Evolutionary conservation across 30 jellyfish, hydroid and myxozoan species (phyloP), one percentile per base, ranked within the genome.

Genomic region (Aurelia sp.): DNA sequence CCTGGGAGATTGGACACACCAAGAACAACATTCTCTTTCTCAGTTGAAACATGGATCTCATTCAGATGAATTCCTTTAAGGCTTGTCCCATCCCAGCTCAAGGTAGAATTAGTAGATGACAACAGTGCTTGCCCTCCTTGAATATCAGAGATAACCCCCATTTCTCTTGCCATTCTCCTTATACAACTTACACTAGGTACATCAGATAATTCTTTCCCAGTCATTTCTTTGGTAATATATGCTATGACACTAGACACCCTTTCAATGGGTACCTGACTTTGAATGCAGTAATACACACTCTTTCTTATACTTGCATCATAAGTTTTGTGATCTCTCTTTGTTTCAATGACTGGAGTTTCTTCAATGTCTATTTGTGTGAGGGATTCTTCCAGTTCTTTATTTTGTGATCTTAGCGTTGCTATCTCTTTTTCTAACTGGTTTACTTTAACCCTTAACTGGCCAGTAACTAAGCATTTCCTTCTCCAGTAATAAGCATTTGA

Each of bases 271-370:
- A 71, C 82, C 30, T 71, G 82, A 41, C 61, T 62, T 61, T 57
- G 83, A 21, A 78, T 12, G 87, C 89, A 78, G 35, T 22, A 16
- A 78, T 78, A 78, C n/a, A 78, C 59, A 72, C 89, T 57, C 51
- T 78, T 78, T 27, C 89, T 41, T 21, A 19, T 78, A 13, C n/a
- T 31, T 71, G 63, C 19, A 41, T 41, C 21, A 71, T 33, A 71
- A 15, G 82, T 71, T 71, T 71, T 71, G 4, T 0, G 3, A 71
- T 71, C 47, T 35, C 47, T 20, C 33, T 41, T 35, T 71, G 76
- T 65, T 65, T 65, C 51, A 65, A 19, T 65, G 3, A 65, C 27
- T 65, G 76, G 40, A 65, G 40, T 65, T 18, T 65, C 40, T 65
- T 65, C 76, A 13, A 12, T 52, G 16, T 65, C 40, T 65, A 16